Percentiles rank a stretch among this genome's conserved stretches.
phyloP scores from a whole-genome alignment of 64 coral and sea anemone genomes.

The Stichodactyla mertensii region DNA sequence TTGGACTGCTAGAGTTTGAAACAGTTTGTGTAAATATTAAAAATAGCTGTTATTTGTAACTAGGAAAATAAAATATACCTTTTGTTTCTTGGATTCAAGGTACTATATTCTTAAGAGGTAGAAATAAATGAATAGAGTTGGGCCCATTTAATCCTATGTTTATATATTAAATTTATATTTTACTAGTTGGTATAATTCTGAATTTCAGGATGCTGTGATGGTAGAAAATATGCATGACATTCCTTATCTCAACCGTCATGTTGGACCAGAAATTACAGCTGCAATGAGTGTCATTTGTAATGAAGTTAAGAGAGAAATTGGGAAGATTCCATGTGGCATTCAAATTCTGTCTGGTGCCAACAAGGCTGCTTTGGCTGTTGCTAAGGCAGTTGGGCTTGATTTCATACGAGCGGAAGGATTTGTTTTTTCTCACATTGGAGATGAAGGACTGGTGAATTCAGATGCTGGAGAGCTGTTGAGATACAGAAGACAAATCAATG shows the following conservation, averaged over 20 bases:
- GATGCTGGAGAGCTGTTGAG: slow-evolving; percentile 95
- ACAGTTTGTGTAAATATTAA: too few species aligned
- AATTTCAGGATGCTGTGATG: slow-evolving; percentile 82
- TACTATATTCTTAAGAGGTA: too few species aligned
- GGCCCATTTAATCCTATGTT: too few species aligned
- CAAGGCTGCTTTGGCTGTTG: slow-evolving; percentile 84
- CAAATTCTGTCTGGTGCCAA: slow-evolving; percentile 95
- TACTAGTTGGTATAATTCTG: too few species aligned
- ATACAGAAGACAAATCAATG: slow-evolving; percentile 84
- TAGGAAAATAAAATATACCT: too few species aligned
- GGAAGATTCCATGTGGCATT: slow-evolving; percentile 77
- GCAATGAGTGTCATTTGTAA: slow-evolving; percentile 89
- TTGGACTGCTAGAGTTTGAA: too few species aligned
- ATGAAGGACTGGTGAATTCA: slow-evolving; percentile 95
- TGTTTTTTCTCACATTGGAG: slow-evolving; percentile 95
- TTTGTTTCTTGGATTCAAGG: too few species aligned
- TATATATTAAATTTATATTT: too few species aligned
- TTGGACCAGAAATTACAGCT: slow-evolving; percentile 94
- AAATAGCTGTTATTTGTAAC: too few species aligned
- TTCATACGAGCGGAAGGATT: slow-evolving; percentile 97
- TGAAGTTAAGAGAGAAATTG: slow-evolving; percentile 72
- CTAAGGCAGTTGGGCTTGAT: slow-evolving; percentile 82
- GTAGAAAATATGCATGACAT: slow-evolving; percentile 97
- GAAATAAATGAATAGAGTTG: too few species aligned
- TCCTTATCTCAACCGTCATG: slow-evolving; percentile 88